Evolutionary conservation across 1,140 invertebrate genomes (phyloP), one percentile per base, ranked within the genome.

Genomic region (Hestina assimilis): DNA sequence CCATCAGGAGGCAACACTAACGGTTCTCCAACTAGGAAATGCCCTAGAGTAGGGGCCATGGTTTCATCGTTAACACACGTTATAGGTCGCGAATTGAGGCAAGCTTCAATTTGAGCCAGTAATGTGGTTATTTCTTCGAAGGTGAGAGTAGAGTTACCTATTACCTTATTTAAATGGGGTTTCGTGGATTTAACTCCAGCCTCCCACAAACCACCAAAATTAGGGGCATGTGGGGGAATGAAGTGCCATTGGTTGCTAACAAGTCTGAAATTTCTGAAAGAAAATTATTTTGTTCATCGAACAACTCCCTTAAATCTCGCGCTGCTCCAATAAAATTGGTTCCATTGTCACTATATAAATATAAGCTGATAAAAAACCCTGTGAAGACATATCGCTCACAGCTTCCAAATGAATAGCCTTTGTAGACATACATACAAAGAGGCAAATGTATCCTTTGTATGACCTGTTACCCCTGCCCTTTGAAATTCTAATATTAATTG

Each of bases 151-250:
- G 21, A 40, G 4, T 48, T 20, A 4, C 55, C 55, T 9, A 59
- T 8, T 5, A 46, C 24, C 11, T 31, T 23, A 11, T 19, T 17
- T 2, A 64, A 7, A 46, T 76, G 72, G 24, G 58, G 58, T 59
- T 83, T 76, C 0, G 70, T 62, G 1, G 54, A 58, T 33, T 76
- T 70, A 17, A 87, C 69, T 1, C 54, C 59, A n/a, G 28, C 28
- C 7, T 47, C 45, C 72, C 72, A 78, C 1, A 71, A 28, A 4
- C 80, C 80, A 17, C 77, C 74, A 38, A 76, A 70, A 48, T 84
- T 67, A 12, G 76, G 69, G 20, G 64, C 58, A 41, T 51, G 51
- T 4, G 46, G 26, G 1, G 59, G 59, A 1, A 26, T 17, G 19
- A 61, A 61, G 17, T 31, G 35, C 35, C 35, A 19, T 26, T 26